phyloP scores from a whole-genome alignment of 2,113 vertebrate genomes.

The Anhinga rufa region DNA sequence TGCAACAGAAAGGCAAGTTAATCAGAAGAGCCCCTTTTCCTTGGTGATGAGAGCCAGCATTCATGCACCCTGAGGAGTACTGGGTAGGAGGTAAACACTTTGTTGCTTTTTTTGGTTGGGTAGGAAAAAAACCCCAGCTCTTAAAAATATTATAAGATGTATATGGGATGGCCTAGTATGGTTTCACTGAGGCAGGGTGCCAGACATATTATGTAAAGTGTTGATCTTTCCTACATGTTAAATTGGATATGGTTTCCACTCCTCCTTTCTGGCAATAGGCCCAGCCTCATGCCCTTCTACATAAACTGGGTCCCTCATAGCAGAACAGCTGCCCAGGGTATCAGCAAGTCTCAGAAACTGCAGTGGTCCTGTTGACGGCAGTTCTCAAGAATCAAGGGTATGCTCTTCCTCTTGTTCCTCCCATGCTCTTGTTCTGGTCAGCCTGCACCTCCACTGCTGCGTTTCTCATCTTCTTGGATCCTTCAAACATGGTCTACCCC shows the following conservation, averaged over 20 bases:
- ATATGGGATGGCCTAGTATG: not conserved
- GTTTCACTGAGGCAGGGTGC: not conserved
- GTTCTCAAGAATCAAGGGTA: not conserved
- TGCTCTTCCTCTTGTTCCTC: not conserved
- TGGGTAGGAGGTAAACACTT: not conserved
- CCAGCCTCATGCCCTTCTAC: not conserved
- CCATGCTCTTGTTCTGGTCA: not conserved
- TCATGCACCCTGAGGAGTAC: not conserved
- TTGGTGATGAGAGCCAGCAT: not conserved
- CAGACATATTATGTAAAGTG: slow-evolving; percentile 43
- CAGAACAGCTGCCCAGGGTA: not conserved
- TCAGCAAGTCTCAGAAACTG: not conserved
- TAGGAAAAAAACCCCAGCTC: not conserved
- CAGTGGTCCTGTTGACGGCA: not conserved
- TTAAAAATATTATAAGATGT: not conserved
- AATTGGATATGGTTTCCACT: not conserved
- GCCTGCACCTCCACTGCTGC: not conserved
- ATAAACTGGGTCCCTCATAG: not conserved
- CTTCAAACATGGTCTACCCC: slow-evolving; percentile 37
- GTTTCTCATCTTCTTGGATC: slow-evolving; percentile 73
- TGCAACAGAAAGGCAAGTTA: not conserved
- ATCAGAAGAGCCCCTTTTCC: not conserved
- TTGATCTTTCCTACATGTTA: not conserved
- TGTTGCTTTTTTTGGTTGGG: not conserved
- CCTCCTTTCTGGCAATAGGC: slow-evolving; percentile 31